Conservation (phyloP, 2,888 invertebrate genomes). For the Cyrtodaria siliqua region DNA sequence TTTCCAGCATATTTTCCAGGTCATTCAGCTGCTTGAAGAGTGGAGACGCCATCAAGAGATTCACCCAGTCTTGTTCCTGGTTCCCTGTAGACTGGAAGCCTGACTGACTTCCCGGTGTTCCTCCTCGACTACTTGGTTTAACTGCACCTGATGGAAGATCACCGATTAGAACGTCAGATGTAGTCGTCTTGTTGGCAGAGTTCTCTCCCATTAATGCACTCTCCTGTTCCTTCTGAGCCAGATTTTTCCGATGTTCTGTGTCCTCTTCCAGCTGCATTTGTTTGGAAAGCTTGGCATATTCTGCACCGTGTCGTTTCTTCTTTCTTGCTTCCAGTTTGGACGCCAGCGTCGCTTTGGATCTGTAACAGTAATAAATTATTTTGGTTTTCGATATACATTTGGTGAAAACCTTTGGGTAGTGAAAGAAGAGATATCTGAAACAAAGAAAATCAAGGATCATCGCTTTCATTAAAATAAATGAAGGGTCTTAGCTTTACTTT, state of each 20-base stretch:
- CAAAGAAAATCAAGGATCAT: too few species aligned
- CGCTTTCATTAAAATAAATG: too few species aligned
- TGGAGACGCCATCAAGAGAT: conserved; percentile 83
- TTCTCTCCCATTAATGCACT: conserved; percentile 58
- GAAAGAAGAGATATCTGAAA: too few species aligned
- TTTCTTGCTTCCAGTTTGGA: conserved; percentile 80
- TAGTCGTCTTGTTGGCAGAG: conserved; percentile 48
- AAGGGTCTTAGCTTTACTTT: too few species aligned
- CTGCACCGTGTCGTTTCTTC: conserved; percentile 73
- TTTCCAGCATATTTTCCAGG: conserved; percentile 80
- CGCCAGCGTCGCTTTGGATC: conserved; percentile 68
- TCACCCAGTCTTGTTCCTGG: conserved; percentile 83
- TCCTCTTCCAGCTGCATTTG: conserved; percentile 73
- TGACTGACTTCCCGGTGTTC: conserved; percentile 6
- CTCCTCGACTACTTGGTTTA: conserved; percentile 23
- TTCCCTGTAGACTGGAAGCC: conserved; percentile 70
- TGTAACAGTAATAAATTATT: too few species aligned
- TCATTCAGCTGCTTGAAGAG: conserved; percentile 84
- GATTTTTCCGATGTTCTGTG: conserved; percentile 63
- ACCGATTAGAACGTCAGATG: conserved; percentile 50
- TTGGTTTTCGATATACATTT: too few species aligned
- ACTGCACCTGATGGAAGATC: conserved; percentile 49
- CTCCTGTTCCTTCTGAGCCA: conserved; percentile 67
- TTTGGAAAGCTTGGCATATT: conserved; percentile 75
- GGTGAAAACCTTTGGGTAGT: too few species aligned